phyloP scores from a whole-genome alignment of 2,888 invertebrate species.

The Trachelus tabidus region DNA sequence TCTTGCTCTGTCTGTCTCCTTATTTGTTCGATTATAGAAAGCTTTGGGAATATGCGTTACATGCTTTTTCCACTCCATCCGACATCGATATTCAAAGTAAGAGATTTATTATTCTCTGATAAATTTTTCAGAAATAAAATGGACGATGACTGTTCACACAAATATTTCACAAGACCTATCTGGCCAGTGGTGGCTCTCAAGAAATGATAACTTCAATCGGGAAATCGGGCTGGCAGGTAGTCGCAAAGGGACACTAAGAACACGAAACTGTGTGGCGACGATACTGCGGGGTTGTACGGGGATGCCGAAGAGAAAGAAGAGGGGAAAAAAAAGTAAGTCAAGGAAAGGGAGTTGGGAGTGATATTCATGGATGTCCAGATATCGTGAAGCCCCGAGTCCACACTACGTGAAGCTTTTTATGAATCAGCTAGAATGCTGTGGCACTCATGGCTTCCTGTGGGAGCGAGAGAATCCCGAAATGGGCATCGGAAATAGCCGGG shows the following conservation, averaged over 20 bases:
- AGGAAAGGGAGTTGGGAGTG: background rate
- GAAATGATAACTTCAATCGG: background rate
- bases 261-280: background rate
- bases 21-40: background rate
- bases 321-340: background rate
- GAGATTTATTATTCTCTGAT: background rate
- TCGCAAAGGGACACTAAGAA: background rate
- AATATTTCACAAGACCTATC: background rate
- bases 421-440: background rate
- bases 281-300: background rate
- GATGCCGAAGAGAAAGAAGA: background rate
- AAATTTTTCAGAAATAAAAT: background rate
- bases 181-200: background rate
- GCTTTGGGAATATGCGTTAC: background rate
- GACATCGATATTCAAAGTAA: background rate
- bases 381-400: background rate
- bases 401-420: background rate
- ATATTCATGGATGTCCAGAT: background rate
- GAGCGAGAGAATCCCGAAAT: background rate
- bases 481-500: background rate
- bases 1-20: background rate
- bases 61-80: background rate
- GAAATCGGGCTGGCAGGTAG: background rate
- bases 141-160: background rate
- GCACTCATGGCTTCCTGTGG: background rate